Evolutionary conservation across 2,888 invertebrate species (phyloP).

Genomic region (Acholoe squamosa): DNA sequence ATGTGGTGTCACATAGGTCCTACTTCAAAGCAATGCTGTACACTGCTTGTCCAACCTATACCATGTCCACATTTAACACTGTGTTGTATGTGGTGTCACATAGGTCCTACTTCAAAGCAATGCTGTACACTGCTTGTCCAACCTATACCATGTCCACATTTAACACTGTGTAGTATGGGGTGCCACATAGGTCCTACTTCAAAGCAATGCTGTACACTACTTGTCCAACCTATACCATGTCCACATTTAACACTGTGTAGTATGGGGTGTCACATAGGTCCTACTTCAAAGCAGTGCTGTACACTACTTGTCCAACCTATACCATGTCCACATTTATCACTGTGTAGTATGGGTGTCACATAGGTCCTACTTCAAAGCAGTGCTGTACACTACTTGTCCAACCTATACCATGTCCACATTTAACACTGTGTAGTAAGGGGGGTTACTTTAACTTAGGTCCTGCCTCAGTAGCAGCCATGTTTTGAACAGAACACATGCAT

Average conservation of each 20-base stretch:
- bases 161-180: too few species aligned
- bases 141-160: not conserved
- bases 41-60: not conserved
- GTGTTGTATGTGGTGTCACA: not conserved
- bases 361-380: too few species aligned
- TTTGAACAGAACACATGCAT: too few species aligned
- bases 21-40: not conserved
- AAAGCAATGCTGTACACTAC: not conserved
- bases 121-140: not conserved
- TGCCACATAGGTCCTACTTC: not conserved
- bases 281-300: too few species aligned
- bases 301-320: not conserved
- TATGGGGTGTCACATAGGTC: too few species aligned
- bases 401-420: too few species aligned
- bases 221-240: not conserved
- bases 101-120: not conserved
- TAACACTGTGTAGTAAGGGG: too few species aligned
- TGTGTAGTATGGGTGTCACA: too few species aligned
- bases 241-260: too few species aligned
- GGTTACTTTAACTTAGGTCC: too few species aligned
- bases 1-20: not conserved
- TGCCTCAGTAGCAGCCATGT: too few species aligned
- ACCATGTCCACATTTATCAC: not conserved
- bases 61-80: not conserved
- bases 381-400: too few species aligned